These are phyloP conservation scores for Acanthoscelides obtectus DNA, from an alignment of 2,888 invertebrate genomes.

Conservation along the genomic window DNA sequence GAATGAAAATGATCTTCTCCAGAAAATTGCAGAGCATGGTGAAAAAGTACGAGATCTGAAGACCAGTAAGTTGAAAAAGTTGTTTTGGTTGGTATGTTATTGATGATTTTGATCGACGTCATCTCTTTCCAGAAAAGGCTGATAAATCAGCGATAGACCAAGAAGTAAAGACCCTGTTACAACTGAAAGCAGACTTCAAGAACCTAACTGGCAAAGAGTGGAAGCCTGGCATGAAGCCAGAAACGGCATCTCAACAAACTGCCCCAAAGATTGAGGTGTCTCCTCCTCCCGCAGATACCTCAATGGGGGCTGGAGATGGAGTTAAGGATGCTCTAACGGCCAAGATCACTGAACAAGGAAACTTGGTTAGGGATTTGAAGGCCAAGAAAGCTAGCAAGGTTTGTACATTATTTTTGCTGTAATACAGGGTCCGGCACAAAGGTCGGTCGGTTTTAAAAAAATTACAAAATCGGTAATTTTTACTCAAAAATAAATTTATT, in stretches of 20 bases:
- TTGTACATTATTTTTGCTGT: conserved; percentile 9
- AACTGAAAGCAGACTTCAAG: conserved; percentile 68
- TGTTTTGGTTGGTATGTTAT: no score
- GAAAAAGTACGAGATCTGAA: conserved; percentile 71
- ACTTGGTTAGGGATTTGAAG: conserved; percentile 56
- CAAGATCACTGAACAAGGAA: conserved; percentile 57
- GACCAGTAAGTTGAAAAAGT: conserved; percentile 30
- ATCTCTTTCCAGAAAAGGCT: conserved; percentile 46
- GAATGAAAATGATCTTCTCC: conserved; percentile 46
- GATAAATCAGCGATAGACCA: conserved; percentile 52
- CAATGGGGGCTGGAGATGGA: conserved; percentile 43
- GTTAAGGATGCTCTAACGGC: conserved; percentile 37
- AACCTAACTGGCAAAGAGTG: conserved; percentile 59
- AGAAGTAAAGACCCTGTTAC: conserved; percentile 54
- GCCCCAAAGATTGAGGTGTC: conserved; percentile 54
- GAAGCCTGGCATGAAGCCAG: conserved; percentile 38
- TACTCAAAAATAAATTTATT: no score
- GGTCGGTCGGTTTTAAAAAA: neutral
- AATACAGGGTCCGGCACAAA: no score
- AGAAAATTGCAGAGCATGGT: conserved; percentile 57
- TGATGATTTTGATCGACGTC: neutral
- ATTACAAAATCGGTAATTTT: no score
- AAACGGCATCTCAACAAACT: neutral
- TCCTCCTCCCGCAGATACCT: conserved; percentile 49
- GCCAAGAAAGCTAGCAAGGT: conserved; percentile 47